Evolutionary conservation across 2,888 invertebrate genomes (phyloP).

Genomic region (Trilocha varians): DNA sequence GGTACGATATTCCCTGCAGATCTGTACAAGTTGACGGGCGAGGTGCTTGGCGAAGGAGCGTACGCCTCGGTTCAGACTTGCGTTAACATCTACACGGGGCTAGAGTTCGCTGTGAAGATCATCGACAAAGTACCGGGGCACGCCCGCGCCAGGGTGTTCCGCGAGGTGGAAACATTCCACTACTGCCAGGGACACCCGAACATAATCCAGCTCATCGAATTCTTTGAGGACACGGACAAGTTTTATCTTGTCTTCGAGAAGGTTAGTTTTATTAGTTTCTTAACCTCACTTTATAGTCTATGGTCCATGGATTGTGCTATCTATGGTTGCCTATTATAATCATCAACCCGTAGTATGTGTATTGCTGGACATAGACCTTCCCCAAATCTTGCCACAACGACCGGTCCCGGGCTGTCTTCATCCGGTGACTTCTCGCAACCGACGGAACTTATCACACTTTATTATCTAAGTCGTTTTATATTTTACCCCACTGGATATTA

Average conservation of each 20-base stretch:
- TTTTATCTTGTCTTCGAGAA: constrained; percentile 99
- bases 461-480: too few species aligned
- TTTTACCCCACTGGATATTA: too few species aligned
- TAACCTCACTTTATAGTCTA: not conserved
- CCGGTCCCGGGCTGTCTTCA: too few species aligned
- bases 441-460: too few species aligned
- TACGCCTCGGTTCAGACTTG: constrained; percentile 97
- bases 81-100: constrained; percentile 90
- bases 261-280: constrained; percentile 49
- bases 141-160: constrained; percentile 94
- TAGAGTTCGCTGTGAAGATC: constrained; percentile 98
- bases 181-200: constrained; percentile 98
- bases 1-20: constrained; percentile 76
- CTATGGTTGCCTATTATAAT: too few species aligned
- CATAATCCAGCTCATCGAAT: constrained; percentile 97
- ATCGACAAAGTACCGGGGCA: constrained; percentile 96
- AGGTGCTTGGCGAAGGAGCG: constrained; percentile 96
- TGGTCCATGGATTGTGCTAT: not conserved
- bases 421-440: too few species aligned
- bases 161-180: constrained; percentile 99
- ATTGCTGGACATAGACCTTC: too few species aligned
- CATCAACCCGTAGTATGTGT: too few species aligned
- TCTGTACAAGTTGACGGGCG: constrained; percentile 94
- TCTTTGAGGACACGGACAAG: constrained; percentile 96
- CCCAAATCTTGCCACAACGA: too few species aligned